Evolutionary conservation across 1,140 invertebrate genomes (phyloP).

Genomic region (Prorops nasuta): DNA sequence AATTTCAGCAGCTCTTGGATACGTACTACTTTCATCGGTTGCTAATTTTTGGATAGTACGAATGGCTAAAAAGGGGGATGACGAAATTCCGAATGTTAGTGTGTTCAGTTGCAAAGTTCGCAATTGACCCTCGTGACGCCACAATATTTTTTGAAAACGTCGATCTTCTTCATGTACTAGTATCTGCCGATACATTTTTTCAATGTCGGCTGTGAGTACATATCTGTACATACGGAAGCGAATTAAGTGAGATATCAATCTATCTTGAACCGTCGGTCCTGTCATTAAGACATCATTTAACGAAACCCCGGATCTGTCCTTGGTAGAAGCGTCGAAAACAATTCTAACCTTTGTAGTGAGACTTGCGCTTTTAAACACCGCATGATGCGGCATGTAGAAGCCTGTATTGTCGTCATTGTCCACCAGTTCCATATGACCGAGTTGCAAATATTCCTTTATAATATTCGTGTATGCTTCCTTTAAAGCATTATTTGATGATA

Average conservation of each 20-base stretch:
- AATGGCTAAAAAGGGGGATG: background rate
- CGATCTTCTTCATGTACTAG: background rate
- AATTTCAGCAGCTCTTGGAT: background rate
- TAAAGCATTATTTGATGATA: background rate
- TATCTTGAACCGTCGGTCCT: background rate
- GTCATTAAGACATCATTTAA: background rate
- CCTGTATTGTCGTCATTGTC: background rate
- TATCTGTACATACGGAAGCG: background rate
- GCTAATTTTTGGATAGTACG: background rate
- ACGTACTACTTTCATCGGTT: background rate
- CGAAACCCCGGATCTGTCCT: background rate
- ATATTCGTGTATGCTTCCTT: background rate
- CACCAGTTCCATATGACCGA: background rate
- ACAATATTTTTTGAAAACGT: background rate
- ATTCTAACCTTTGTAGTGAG: background rate
- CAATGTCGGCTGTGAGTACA: background rate
- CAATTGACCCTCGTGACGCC: background rate
- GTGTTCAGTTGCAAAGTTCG: background rate
- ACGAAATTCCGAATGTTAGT: background rate
- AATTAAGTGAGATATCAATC: background rate
- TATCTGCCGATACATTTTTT: background rate
- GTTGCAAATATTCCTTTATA: background rate
- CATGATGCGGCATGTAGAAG: background rate
- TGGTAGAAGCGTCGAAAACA: background rate
- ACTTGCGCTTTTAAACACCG: background rate